Evolutionary conservation across 1,140 invertebrate genomes (phyloP), one percentile per base, ranked within the genome.

Genomic region (Euschistus heros): DNA sequence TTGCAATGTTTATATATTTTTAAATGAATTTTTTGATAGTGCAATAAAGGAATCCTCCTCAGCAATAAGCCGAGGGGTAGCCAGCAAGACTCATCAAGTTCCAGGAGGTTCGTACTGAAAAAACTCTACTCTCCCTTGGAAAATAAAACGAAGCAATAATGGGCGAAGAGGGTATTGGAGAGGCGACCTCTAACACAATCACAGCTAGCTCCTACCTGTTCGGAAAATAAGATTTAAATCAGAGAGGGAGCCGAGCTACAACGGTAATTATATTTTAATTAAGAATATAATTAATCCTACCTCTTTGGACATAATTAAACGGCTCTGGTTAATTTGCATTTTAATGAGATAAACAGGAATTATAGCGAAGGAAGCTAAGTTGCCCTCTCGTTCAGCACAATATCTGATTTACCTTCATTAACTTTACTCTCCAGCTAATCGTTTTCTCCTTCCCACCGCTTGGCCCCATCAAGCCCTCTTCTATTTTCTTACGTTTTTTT

Each of bases 201-300:
- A 37, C 33, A 37, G 33, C 6, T 37, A 37, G 33, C 33, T 54
- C 27, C 46, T 54, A 50, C 54, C 50, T 60, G 22, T 33, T 26
- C 27, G 37, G 44, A 66, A 37, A 37, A 62, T 62, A 62, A 62
- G 65, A 66, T 62, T 66, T 62, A 66, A 66, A 66, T 66, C 65
- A 66, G 59, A 52, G 20, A 22, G 30, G 30, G 30, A 59, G n/a
- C 59, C 7, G 18, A 44, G n/a, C 59, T 17, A 18, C 55, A 33
- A 26, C 26, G 50, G 65, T 66, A 66, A 66, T 66, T 66, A 66
- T 66, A 66, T 66, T 62, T 66, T 66, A 66, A 66, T 66, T 66
- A 66, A 66, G 59, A 66, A 66, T 66, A 66, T 61, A 66, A 66
- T 66, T 66, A 66, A 66, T 66, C 65, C 65, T 24, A 44, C 44